Percentiles rank a stretch among this genome's conserved stretches.
Evolutionary conservation across 1,140 invertebrate genomes (phyloP).

Genomic region (Chlorops oryzae): DNA sequence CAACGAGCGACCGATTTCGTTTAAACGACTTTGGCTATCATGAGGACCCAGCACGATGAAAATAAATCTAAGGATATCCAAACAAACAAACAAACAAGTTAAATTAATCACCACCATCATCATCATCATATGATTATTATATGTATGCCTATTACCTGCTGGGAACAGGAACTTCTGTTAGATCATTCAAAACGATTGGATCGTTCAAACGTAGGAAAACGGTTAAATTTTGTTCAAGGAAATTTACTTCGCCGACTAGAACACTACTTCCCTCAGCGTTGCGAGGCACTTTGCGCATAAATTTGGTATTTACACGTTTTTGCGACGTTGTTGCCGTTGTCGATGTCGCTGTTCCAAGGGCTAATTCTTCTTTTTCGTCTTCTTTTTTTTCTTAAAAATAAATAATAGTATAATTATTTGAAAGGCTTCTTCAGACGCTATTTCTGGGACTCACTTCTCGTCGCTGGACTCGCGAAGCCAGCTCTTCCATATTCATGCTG

Average conservation of each 20-base stretch:
- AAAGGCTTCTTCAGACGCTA: too few relatives aligned
- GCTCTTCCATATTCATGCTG: slow-evolving; percentile 82
- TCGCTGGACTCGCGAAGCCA: slow-evolving; percentile 71
- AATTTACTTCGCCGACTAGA: slow-evolving; percentile 95
- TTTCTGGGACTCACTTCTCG: slow-evolving; percentile 68
- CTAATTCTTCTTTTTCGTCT: too few relatives aligned
- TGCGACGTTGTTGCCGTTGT: too few relatives aligned
- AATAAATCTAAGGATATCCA: slow-evolving; percentile 74
- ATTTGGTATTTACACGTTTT: slow-evolving; percentile 91
- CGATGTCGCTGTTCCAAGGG: too few relatives aligned
- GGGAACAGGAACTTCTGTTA: slow-evolving; percentile 96
- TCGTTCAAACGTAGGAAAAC: slow-evolving; percentile 89
- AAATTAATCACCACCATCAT: too few relatives aligned
- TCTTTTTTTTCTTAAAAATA: too few relatives aligned
- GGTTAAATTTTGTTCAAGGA: slow-evolving; percentile 83
- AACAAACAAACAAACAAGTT: too few relatives aligned
- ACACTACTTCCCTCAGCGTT: slow-evolving; percentile 97
- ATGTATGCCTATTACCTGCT: slow-evolving; percentile 55
- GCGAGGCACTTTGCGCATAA: slow-evolving; percentile 93
- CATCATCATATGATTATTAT: neutral
- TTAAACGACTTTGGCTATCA: slow-evolving; percentile 74
- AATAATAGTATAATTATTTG: too few relatives aligned
- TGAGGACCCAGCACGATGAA: slow-evolving; percentile 89
- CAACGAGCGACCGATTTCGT: slow-evolving; percentile 96
- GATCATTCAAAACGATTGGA: slow-evolving; percentile 83